Evolutionary conservation across 2,113 vertebrate genomes (phyloP).

Genomic region (Actenoides lindsayi): DNA sequence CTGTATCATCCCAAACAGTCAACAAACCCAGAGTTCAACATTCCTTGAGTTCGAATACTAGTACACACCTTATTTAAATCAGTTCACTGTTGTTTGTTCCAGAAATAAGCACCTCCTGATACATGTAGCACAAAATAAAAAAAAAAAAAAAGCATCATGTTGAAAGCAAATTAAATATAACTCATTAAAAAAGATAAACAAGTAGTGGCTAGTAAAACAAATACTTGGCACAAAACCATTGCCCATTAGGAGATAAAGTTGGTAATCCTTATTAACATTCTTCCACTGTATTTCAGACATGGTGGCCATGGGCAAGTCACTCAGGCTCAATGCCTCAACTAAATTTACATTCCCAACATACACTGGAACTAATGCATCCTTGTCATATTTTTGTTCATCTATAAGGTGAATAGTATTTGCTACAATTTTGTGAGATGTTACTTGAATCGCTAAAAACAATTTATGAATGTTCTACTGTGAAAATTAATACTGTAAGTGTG

Average conservation of each 20-base stretch:
- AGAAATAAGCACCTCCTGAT: neutral
- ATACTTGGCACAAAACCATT: neutral
- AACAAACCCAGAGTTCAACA: neutral
- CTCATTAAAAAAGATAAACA: neutral
- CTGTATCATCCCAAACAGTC: neutral
- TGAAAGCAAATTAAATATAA: neutral
- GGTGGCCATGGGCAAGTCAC: neutral
- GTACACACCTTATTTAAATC: constrained; percentile 1
- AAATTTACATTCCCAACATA: neutral
- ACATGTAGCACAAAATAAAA: neutral
- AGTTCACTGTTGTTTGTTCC: neutral
- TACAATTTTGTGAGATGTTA: neutral
- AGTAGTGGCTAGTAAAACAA: neutral
- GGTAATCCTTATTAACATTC: neutral
- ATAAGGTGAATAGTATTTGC: neutral
- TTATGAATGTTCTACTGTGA: neutral
- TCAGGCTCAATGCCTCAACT: neutral
- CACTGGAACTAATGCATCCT: neutral
- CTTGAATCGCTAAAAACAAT: neutral
- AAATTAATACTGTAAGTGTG: neutral
- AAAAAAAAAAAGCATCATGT: neutral
- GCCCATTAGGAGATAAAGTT: neutral
- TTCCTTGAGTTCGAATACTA: neutral
- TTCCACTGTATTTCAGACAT: neutral
- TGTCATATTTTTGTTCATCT: neutral